Conservation (phyloP, 2,888 invertebrate species). For the Incurvaria masculella region DNA sequence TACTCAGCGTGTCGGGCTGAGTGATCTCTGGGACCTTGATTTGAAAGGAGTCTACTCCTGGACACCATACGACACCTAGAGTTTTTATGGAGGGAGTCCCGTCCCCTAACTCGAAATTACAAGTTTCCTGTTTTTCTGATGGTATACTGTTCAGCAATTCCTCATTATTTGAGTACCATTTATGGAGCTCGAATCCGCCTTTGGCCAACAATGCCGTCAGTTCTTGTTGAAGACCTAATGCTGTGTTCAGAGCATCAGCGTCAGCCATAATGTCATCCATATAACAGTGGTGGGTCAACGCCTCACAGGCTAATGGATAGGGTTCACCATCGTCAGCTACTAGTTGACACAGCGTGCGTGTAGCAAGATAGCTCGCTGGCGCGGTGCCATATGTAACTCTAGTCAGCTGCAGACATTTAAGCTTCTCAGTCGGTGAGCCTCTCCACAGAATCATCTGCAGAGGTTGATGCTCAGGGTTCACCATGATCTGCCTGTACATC, state of each 20-base stretch:
- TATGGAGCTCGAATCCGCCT: slow-evolving; percentile 16
- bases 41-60: slow-evolving; percentile 6
- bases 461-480: slow-evolving; percentile 12
- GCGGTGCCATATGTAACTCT: slow-evolving; percentile 15
- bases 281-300: slow-evolving; percentile 14
- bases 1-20: slow-evolving; percentile 4
- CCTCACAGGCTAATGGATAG: slow-evolving; percentile 7
- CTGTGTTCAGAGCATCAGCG: slow-evolving; percentile 5
- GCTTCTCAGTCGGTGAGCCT: slow-evolving; percentile 8
- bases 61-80: slow-evolving; percentile 11
- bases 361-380: slow-evolving; percentile 13
- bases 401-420: slow-evolving; percentile 10
- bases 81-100: slow-evolving; percentile 10
- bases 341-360: slow-evolving; percentile 14
- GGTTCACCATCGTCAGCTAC: slow-evolving; percentile 11
- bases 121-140: background rate
- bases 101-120: slow-evolving; percentile 7
- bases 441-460: slow-evolving; percentile 18
- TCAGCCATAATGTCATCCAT: slow-evolving; percentile 17
- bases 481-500: slow-evolving; percentile 17
- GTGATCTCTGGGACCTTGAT: background rate
- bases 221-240: slow-evolving; percentile 9
- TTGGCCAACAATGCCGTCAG: slow-evolving; percentile 10
- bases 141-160: background rate
- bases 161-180: slow-evolving; percentile 6